These are phyloP conservation scores for Lepidurus packardi DNA, from an alignment of 1,140 invertebrate species.

Conservation along the genomic window DNA sequence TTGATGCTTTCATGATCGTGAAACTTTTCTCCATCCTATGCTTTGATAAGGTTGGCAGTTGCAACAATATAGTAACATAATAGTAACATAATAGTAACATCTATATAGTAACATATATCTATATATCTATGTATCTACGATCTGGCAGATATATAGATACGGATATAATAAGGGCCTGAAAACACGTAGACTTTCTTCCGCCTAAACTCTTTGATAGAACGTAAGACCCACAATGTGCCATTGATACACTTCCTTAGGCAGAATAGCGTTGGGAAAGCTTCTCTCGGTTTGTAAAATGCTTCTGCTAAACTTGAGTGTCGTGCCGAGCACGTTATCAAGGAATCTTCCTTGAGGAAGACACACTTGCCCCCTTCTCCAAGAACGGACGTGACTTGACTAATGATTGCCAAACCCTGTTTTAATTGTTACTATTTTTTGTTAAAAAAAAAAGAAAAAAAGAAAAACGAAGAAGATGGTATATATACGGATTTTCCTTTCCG, in stretches of 20 bases:
- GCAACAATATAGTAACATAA: no score
- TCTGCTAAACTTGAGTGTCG: not conserved
- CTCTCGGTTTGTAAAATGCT: not conserved
- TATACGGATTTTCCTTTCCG: not conserved
- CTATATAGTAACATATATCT: no score
- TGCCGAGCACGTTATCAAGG: not conserved
- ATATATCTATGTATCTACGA: no score
- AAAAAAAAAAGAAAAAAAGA: not conserved
- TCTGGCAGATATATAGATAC: no score
- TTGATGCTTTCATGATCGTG: conserved; percentile 13
- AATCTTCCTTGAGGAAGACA: not conserved
- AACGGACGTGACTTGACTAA: not conserved
- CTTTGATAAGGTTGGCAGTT: conserved; percentile 12
- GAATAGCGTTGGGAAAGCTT: not conserved
- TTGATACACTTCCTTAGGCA: not conserved
- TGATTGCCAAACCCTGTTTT: not conserved
- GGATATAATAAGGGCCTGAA: not conserved
- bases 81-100: no score
- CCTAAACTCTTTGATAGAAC: not conserved
- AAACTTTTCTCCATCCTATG: not conserved
- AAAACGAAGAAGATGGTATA: not conserved
- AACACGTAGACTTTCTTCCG: not conserved
- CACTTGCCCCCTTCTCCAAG: not conserved
- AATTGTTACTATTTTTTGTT: not conserved
- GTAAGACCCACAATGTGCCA: not conserved